Percentiles rank a stretch among this genome's conserved stretches.
Evolutionary conservation across 2,888 invertebrate genomes (phyloP).

Genomic region (Erebia palarica): DNA sequence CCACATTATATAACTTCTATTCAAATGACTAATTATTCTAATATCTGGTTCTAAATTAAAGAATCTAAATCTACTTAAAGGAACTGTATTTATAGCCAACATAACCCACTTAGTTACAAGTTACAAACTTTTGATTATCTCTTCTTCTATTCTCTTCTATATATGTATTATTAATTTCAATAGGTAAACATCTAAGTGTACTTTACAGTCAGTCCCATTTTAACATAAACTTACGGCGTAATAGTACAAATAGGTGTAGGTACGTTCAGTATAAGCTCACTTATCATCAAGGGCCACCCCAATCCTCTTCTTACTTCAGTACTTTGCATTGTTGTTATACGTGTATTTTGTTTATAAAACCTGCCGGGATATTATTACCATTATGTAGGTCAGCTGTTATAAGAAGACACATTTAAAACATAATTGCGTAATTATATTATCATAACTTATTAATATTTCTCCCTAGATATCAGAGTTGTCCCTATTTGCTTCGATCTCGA

Average conservation of each 20-base stretch:
- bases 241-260: background rate
- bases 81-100: too few species aligned
- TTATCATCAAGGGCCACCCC: background rate
- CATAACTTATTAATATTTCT: background rate
- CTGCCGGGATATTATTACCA: constrained; percentile 2
- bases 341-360: constrained; percentile 4
- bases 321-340: background rate
- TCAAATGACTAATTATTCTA: too few species aligned
- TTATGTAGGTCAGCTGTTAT: constrained; percentile 8
- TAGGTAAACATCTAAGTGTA: background rate
- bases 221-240: background rate
- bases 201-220: background rate
- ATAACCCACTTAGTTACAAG: too few species aligned
- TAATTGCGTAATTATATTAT: background rate
- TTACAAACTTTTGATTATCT: too few species aligned
- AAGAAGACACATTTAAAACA: background rate
- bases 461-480: background rate
- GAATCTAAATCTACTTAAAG: too few species aligned
- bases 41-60: too few species aligned
- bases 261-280: too few species aligned
- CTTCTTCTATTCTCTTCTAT: too few species aligned
- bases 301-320: constrained; percentile 3
- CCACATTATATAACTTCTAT: too few species aligned
- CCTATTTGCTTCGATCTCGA: too few species aligned
- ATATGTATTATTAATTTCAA: background rate